A percentile compares a stretch with the other conserved stretches of the same genome.
phyloP scores from a whole-genome alignment of 2,797 vertebrate species.

The Gobionotothen gibberifrons region DNA sequence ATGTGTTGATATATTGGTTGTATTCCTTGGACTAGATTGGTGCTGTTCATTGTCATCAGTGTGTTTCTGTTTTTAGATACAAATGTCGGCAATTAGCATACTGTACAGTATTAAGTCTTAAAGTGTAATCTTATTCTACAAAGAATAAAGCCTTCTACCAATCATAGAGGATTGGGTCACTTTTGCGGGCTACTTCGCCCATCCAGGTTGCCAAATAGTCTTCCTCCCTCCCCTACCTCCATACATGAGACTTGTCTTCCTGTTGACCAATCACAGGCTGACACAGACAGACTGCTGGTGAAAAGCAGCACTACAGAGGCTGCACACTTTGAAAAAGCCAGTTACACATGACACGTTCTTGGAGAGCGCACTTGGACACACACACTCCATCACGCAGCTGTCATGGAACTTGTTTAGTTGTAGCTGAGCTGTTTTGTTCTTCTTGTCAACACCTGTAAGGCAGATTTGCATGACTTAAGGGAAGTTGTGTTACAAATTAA shows the following conservation, averaged over 20 bases:
- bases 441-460: background rate
- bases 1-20: background rate
- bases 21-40: background rate
- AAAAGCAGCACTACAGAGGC: constrained; percentile 39
- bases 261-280: constrained; percentile 67
- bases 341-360: constrained; percentile 35
- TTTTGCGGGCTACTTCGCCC: constrained; percentile 8
- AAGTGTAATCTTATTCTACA: background rate
- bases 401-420: background rate
- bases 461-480: constrained; percentile 1
- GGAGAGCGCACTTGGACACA: constrained; percentile 22
- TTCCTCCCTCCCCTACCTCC: constrained; percentile 33
- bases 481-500: background rate
- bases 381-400: constrained; percentile 1
- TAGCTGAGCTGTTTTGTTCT: background rate
- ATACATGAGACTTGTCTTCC: background rate
- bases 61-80: background rate
- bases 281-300: constrained; percentile 27
- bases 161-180: background rate
- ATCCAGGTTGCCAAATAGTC: constrained; percentile 14
- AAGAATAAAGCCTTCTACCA: background rate
- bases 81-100: background rate
- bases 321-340: constrained; percentile 40
- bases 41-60: background rate
- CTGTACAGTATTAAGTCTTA: background rate